These are phyloP conservation scores for Delphinus delphis DNA, from an alignment of 2,113 vertebrate genomes.

Conservation along the genomic window DNA sequence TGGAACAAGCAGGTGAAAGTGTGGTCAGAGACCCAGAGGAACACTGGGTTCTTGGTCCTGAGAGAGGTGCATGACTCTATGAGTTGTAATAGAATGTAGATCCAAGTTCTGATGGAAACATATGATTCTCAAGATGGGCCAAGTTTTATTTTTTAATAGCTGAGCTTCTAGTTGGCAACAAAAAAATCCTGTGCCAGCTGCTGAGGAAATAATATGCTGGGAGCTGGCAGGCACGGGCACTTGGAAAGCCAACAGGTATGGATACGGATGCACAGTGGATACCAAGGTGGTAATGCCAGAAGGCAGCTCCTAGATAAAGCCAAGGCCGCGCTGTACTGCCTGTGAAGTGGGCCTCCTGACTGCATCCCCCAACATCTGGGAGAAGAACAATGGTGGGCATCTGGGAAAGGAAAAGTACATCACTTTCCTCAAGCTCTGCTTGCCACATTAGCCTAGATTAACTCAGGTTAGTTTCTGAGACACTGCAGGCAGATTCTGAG, in stretches of 20 bases:
- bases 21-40: neutral
- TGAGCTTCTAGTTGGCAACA: conserved; percentile 68
- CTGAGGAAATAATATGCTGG: conserved; percentile 66
- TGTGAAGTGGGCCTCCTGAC: neutral
- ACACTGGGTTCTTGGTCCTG: neutral
- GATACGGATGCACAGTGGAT: neutral
- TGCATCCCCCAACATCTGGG: neutral
- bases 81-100: conserved; percentile 25
- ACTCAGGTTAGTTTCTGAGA: neutral
- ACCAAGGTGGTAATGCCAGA: neutral
- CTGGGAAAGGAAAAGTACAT: neutral
- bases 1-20: neutral
- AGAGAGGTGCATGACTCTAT: neutral
- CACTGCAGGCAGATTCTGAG: neutral
- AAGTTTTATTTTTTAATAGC: conserved; percentile 73
- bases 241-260: conserved; percentile 61
- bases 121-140: conserved; percentile 61
- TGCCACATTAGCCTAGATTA: neutral
- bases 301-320: neutral
- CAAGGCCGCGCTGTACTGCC: fast-evolving
- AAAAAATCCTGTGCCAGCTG: conserved; percentile 70
- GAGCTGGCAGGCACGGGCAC: conserved; percentile 51
- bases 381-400: neutral
- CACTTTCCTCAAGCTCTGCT: neutral
- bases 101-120: conserved; percentile 58